These are phyloP conservation scores for Rhagonycha lutea DNA, from an alignment of 2,888 invertebrate genomes.

Conservation along the genomic window DNA sequence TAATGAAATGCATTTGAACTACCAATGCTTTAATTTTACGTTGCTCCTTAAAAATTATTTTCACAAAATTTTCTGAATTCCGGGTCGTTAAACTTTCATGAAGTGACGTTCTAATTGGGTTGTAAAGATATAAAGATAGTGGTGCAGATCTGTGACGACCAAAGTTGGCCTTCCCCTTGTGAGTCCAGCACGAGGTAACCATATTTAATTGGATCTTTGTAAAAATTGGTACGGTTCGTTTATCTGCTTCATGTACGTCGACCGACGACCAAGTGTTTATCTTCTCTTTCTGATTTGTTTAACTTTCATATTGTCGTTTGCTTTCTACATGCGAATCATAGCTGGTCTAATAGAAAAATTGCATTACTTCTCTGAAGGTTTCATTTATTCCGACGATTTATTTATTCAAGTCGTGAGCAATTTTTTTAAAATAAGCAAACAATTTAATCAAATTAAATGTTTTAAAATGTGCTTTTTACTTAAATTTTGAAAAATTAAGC, in stretches of 20 bases:
- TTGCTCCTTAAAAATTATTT: too few species aligned
- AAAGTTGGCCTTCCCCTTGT: too few species aligned
- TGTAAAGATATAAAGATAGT: too few species aligned
- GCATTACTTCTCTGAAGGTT: constrained; percentile 21
- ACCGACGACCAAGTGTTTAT: constrained; percentile 4
- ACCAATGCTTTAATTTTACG: too few species aligned
- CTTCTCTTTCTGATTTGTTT: constrained; percentile 10
- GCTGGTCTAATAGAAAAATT: constrained; percentile 18
- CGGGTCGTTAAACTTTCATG: too few species aligned
- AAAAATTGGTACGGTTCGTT: constrained; percentile 43
- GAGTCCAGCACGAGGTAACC: constrained; percentile 37
- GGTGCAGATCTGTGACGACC: too few species aligned
- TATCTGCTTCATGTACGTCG: constrained; percentile 35
- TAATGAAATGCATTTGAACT: too few species aligned
- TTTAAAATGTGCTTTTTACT: background rate
- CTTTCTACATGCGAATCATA: constrained; percentile 15
- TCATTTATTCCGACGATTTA: constrained; percentile 18
- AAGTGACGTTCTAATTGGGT: too few species aligned
- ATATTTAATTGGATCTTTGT: constrained; percentile 45
- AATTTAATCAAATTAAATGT: constrained; percentile 16
- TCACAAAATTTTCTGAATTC: too few species aligned
- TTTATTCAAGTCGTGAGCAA: constrained; percentile 19
- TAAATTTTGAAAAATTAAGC: background rate
- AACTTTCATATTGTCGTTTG: constrained; percentile 5
- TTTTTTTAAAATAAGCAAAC: constrained; percentile 13